Conservation (phyloP, 2,113 vertebrate genomes). For the Procavia capensis region DNA sequence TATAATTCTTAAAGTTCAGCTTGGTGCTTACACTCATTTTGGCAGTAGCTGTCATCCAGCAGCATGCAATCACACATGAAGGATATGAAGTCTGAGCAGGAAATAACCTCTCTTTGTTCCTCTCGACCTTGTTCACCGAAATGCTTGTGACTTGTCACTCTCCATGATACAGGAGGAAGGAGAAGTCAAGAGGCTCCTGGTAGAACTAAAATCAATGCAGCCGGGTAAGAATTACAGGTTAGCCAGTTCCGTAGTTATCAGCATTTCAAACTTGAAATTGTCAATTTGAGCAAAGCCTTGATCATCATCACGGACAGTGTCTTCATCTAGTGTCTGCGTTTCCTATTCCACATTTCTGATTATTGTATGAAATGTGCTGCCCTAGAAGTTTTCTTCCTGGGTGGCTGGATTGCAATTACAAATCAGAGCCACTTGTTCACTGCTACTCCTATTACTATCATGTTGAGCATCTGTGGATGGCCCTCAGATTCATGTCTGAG, state of each 20-base stretch:
- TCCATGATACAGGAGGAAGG: slow-evolving; percentile 20
- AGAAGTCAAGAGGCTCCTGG: slow-evolving; percentile 64
- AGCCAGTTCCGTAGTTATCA: slow-evolving; percentile 14
- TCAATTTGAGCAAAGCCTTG: slow-evolving; percentile 55
- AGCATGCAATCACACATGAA: neutral
- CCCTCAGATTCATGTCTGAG: neutral
- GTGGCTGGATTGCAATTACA: slow-evolving; percentile 32
- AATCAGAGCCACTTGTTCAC: slow-evolving; percentile 60
- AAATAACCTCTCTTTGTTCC: slow-evolving; percentile 76
- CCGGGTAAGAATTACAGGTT: neutral
- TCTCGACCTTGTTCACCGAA: slow-evolving; percentile 80
- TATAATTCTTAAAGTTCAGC: neutral
- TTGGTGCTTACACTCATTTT: neutral
- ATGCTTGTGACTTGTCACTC: slow-evolving; percentile 78
- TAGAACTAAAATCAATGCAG: slow-evolving; percentile 60
- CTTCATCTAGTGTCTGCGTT: slow-evolving; percentile 44
- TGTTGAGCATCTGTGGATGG: neutral
- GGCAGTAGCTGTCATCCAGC: slow-evolving; percentile 25
- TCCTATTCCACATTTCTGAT: slow-evolving; percentile 43
- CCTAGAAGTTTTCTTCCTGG: slow-evolving; percentile 56
- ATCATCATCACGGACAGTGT: slow-evolving; percentile 45
- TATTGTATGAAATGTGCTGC: slow-evolving; percentile 25
- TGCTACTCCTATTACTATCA: neutral
- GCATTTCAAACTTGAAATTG: slow-evolving; percentile 38
- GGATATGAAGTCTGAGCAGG: slow-evolving; percentile 60